phyloP scores from a whole-genome alignment of 2,113 vertebrate genomes.

The Lampris incognitus region DNA sequence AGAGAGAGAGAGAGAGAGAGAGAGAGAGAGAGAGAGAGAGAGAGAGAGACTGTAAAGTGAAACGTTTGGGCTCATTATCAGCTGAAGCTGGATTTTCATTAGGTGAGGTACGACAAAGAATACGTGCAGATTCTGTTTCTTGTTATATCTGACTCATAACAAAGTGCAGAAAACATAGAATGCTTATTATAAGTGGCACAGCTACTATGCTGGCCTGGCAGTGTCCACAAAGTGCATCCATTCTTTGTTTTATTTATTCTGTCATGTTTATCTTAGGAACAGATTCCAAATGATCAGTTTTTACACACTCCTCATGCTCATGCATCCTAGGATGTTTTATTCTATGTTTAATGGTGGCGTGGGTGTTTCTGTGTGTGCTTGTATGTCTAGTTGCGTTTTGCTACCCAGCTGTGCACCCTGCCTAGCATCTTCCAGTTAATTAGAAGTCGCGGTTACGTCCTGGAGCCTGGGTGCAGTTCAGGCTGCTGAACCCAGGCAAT shows the following conservation, averaged over 20 bases:
- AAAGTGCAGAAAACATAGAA: neutral
- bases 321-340: neutral
- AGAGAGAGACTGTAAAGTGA: neutral
- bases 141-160: neutral
- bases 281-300: no score
- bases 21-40: no score
- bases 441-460: neutral
- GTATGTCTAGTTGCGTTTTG: neutral
- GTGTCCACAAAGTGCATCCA: conserved; percentile 37
- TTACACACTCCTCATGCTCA: conserved; percentile 41
- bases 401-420: neutral
- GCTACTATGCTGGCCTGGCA: conserved; percentile 6
- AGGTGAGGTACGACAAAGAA: neutral
- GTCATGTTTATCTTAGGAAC: no score
- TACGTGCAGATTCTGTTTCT: neutral
- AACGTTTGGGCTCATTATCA: conserved; percentile 15
- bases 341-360: neutral
- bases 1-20: no score
- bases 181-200: conserved; percentile 12
- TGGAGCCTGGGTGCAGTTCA: conserved; percentile 72
- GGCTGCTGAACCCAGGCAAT: conserved; percentile 76
- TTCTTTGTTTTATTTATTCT: no score
- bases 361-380: neutral
- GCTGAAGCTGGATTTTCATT: neutral
- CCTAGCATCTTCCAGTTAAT: neutral